Evolutionary conservation across 2,113 vertebrate genomes (phyloP), one percentile per base, ranked within the genome.

Genomic region (Electrona antarctica): DNA sequence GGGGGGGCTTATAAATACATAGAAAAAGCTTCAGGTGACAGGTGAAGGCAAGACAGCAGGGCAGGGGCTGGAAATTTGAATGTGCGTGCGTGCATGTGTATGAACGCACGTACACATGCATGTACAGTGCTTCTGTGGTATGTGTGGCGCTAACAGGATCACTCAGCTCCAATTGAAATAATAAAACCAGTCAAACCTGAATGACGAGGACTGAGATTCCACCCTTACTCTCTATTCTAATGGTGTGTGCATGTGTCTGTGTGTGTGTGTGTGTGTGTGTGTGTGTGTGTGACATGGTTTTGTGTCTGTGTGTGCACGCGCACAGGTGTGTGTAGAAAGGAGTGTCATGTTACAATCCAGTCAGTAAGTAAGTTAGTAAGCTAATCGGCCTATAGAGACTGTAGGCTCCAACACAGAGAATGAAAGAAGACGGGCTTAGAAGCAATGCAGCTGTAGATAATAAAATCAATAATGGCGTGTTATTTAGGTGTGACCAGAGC

Each of bases 181-280:
- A 51, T 64, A 71, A 33, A 88, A 85, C 85, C 77, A 67, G 86
- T 84, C 71, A 48, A 63, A 88, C 85, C 80, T 76, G 86, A 79
- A 72, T 10, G 28, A 52, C 66, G 58, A 70, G 70, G 55, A 73
- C 3, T 78, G 63, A 74, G 73, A 84, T 82, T 78, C 51, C 78
- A 57, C 58, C 58, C 45, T 21, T 5, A 2, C 62, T 52, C 67
- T 45, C 51, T 54, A n/a, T 21, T 8, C 46, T 41, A 10, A n/a
- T 50, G 33, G 10, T 41, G 33, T 57, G 12, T 60, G 46, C 7
- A 11, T 45, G 7, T 60, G 52, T 47, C 13, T 11, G 9, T 46
- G 60, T 6, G 56, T 33, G 57, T 29, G 57, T 10, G 60, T 45
- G 33, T 45, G 64, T 6, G 41, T 33, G 12, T 47, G 48, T 48